phyloP scores from a whole-genome alignment of 2,797 vertebrate genomes.

The Meda fulgida region DNA sequence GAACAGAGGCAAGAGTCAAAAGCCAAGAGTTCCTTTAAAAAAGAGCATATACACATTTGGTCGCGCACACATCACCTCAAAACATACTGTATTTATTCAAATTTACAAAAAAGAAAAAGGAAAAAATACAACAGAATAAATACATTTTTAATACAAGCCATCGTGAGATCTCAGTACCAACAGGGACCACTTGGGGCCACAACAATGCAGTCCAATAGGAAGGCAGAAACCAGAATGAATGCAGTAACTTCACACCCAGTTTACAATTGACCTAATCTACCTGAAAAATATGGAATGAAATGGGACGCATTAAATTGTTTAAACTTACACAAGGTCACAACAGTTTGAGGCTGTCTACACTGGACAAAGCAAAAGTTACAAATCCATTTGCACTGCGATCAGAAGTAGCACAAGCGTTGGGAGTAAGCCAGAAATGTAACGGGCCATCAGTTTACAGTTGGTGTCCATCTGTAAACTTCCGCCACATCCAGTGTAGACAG shows the following conservation, averaged over 20 bases:
- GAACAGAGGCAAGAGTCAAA: conserved; percentile 46
- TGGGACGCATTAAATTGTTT: not conserved
- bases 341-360: conserved; percentile 2
- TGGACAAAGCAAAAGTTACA: not conserved
- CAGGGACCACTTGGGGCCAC: conserved; percentile 64
- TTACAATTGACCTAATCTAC: not conserved
- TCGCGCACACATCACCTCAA: conserved; percentile 69
- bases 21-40: conserved; percentile 41
- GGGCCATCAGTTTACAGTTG: not conserved
- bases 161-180: conserved; percentile 68
- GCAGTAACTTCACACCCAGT: not conserved
- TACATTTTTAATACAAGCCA: conserved; percentile 71
- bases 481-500: not conserved
- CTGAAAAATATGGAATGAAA: conserved; percentile 13
- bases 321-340: not conserved
- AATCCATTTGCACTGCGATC: not conserved
- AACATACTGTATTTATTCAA: conserved; percentile 77
- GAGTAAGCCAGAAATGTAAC: not conserved
- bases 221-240: conserved; percentile 61
- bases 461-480: not conserved
- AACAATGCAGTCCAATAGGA: conserved; percentile 61
- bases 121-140: conserved; percentile 78
- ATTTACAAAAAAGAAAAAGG: conserved; percentile 76
- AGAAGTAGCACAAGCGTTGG: not conserved
- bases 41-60: conserved; percentile 58